These are phyloP conservation scores for Mastacembelus armatus DNA, from an alignment of 2,797 vertebrate genomes.

Conservation along the genomic window DNA sequence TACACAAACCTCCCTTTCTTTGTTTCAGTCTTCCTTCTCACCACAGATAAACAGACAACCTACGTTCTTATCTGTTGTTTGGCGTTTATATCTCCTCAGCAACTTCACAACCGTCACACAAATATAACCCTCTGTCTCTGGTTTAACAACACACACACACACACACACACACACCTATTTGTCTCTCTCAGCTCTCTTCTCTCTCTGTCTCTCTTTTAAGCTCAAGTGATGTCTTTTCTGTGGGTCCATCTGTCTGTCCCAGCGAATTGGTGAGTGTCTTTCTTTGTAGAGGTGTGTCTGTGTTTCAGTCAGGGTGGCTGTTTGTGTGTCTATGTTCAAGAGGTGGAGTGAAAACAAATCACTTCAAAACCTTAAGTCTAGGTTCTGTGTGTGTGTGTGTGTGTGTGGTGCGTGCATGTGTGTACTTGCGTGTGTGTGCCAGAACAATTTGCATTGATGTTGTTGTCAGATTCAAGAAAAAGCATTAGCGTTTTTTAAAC, in stretches of 20 bases:
- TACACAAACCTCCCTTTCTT: conserved; percentile 32
- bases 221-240: conserved; percentile 45
- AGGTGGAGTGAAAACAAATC: conserved; percentile 61
- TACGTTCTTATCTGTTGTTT: conserved; percentile 61
- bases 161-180: conserved; percentile 17
- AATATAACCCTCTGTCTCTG: conserved; percentile 45
- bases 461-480: conserved; percentile 60
- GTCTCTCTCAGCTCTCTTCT: conserved; percentile 21
- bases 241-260: conserved; percentile 36
- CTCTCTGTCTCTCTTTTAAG: conserved; percentile 49
- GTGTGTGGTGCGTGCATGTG: not conserved
- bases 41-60: conserved; percentile 62
- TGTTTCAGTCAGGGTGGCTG: conserved; percentile 28
- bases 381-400: conserved; percentile 6
- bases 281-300: conserved; percentile 22
- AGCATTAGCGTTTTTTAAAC: conserved; percentile 62
- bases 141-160: conserved; percentile 50
- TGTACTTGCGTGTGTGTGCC: conserved; percentile 8
- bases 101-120: conserved; percentile 48
- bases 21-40: conserved; percentile 42
- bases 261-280: conserved; percentile 24
- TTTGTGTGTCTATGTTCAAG: conserved; percentile 42
- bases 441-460: conserved; percentile 66
- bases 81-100: conserved; percentile 54
- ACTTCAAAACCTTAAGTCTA: conserved; percentile 54